These are phyloP conservation scores for Ranitomeya imitator DNA, from an alignment of 2,113 vertebrate genomes.

Conservation along the genomic window DNA sequence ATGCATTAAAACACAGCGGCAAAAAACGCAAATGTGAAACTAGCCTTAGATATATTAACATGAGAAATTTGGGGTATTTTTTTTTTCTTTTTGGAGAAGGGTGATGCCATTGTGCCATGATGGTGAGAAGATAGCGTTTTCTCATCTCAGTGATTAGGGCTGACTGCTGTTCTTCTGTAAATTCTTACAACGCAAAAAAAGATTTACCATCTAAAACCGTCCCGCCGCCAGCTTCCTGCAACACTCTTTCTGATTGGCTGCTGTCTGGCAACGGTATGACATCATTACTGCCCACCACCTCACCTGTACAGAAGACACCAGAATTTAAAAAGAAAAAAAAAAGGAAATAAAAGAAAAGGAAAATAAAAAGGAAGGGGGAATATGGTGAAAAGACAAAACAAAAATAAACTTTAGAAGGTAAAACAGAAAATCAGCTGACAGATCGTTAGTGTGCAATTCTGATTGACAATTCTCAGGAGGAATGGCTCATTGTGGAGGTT, in stretches of 20 bases:
- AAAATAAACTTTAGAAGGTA: conserved; percentile 56
- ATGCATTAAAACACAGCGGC: too few relatives aligned
- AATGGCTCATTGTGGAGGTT: conserved; percentile 20
- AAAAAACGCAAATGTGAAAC: too few relatives aligned
- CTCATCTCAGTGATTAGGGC: not conserved
- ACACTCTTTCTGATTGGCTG: conserved; percentile 70
- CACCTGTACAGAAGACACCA: conserved; percentile 66
- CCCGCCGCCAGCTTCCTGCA: conserved; percentile 69
- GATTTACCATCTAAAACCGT: conserved; percentile 70
- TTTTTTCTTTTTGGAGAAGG: conserved; percentile 26
- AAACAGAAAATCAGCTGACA: conserved; percentile 54
- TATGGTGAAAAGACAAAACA: conserved; percentile 36
- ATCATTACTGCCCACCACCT: conserved; percentile 65
- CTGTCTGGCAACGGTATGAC: conserved; percentile 63
- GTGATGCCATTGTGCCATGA: conserved; percentile 51
- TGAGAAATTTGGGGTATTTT: not conserved
- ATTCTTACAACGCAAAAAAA: conserved; percentile 56
- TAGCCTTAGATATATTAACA: not conserved
- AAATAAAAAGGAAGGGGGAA: conserved; percentile 39
- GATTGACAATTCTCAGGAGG: conserved; percentile 37
- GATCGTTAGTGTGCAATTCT: conserved; percentile 50
- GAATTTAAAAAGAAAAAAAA: conserved; percentile 51
- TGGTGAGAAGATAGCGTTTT: conserved; percentile 42
- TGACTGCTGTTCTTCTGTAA: not conserved
- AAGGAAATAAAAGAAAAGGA: conserved; percentile 13